Conservation (phyloP, 2,797 vertebrate species). For the Labeo calbasu region DNA sequence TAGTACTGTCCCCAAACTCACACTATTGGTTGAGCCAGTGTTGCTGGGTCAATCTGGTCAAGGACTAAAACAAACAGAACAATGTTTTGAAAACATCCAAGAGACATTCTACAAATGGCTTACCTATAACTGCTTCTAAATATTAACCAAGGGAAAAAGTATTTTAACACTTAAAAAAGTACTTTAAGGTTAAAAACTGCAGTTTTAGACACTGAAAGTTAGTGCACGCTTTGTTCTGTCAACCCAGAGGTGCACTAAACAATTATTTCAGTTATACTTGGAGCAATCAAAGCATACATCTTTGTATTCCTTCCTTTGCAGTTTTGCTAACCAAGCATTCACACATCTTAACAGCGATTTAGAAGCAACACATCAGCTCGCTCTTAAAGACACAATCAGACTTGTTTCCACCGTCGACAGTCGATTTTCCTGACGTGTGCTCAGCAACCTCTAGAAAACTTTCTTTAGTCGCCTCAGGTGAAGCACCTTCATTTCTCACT, state of each 20-base stretch:
- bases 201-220: slow-evolving; percentile 8
- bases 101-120: not conserved
- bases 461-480: slow-evolving; percentile 51
- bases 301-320: slow-evolving; percentile 5
- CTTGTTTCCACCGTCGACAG: slow-evolving; percentile 13
- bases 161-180: slow-evolving; percentile 9
- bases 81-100: not conserved
- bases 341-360: slow-evolving; percentile 38
- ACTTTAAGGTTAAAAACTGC: slow-evolving; percentile 3
- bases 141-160: not conserved
- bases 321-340: slow-evolving; percentile 40
- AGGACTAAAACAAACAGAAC: not conserved
- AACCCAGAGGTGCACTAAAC: not conserved
- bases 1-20: not conserved
- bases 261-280: slow-evolving; percentile 20
- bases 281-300: slow-evolving; percentile 11
- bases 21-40: not conserved
- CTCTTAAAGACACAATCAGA: slow-evolving; percentile 25
- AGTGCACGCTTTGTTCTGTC: not conserved
- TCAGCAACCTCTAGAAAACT: slow-evolving; percentile 49
- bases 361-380: slow-evolving; percentile 19
- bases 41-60: not conserved
- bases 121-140: not conserved
- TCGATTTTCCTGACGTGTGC: slow-evolving; percentile 38
- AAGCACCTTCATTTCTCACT: slow-evolving; percentile 46